Conservation (phyloP, 2,113 vertebrate species). For the Drymodes brunneopygia region DNA sequence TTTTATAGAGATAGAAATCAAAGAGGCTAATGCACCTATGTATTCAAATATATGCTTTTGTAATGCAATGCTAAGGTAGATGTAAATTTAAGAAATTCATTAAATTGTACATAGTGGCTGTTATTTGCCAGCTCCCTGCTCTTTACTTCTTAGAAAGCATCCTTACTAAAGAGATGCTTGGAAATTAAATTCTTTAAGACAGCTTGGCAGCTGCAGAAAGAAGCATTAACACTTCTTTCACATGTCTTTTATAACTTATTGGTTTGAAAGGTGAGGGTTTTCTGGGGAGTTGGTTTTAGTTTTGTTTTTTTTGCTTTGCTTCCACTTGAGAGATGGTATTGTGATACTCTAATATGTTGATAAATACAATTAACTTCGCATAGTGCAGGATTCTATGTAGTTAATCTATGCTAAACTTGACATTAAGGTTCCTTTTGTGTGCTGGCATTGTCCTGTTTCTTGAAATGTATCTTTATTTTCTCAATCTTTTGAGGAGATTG, state of each 20-base stretch:
- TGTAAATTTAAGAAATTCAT: background rate
- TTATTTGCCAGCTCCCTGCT: background rate
- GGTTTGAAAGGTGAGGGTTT: background rate
- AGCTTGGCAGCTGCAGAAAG: background rate
- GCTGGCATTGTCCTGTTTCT: background rate
- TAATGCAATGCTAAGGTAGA: background rate
- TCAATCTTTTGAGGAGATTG: background rate
- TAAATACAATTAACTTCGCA: background rate
- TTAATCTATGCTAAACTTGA: background rate
- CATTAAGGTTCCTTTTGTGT: background rate
- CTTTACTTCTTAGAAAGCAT: background rate
- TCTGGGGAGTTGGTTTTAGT: background rate
- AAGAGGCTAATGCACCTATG: background rate
- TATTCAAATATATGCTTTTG: background rate
- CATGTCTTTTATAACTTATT: background rate
- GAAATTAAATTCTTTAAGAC: background rate
- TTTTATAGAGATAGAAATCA: background rate
- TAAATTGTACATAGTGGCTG: background rate
- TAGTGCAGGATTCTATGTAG: background rate
- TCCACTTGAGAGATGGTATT: background rate
- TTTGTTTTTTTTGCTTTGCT: background rate
- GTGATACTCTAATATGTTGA: background rate
- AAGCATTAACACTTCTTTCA: background rate
- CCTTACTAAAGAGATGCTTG: background rate
- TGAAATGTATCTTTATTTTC: constrained; percentile 46